phyloP scores from a whole-genome alignment of 2,888 invertebrate genomes.

The Neocrepidodera transversa region DNA sequence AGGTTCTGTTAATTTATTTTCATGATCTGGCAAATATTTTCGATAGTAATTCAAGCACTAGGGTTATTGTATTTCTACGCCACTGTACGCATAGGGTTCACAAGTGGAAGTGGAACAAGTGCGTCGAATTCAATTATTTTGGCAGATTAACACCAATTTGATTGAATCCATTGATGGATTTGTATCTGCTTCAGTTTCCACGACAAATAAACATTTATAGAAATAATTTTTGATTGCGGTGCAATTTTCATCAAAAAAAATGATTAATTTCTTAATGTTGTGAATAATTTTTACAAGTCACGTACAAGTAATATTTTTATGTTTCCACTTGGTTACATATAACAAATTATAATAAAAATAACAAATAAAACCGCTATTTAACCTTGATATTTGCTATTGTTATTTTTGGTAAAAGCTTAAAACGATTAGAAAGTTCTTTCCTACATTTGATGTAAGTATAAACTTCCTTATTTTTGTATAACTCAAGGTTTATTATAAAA shows the following conservation, averaged over 20 bases:
- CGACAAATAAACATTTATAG: neutral
- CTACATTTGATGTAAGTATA: neutral
- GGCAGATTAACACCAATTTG: slow-evolving; percentile 49
- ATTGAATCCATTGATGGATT: slow-evolving; percentile 21
- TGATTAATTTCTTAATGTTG: no score
- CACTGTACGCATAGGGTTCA: slow-evolving; percentile 13
- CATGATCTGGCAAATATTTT: no score
- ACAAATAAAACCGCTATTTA: neutral
- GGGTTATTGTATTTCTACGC: slow-evolving; percentile 13
- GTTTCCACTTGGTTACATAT: neutral
- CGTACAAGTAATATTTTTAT: no score
- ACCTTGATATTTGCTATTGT: slow-evolving; percentile 19
- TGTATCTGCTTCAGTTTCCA: slow-evolving; percentile 9
- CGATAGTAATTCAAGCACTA: no score
- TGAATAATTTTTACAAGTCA: no score
- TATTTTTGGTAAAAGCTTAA: slow-evolving; percentile 16
- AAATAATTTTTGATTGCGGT: neutral
- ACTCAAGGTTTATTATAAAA: neutral
- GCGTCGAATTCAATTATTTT: slow-evolving; percentile 53
- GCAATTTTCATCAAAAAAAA: no score
- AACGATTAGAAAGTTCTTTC: neutral
- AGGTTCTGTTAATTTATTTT: no score
- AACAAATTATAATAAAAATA: neutral
- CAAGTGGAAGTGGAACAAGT: slow-evolving; percentile 41
- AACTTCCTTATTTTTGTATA: neutral